Percentiles rank a stretch among this genome's conserved stretches.
These are phyloP conservation scores for Oryzias sinensis DNA, from an alignment of 2,797 vertebrate species.

Conservation along the genomic window DNA sequence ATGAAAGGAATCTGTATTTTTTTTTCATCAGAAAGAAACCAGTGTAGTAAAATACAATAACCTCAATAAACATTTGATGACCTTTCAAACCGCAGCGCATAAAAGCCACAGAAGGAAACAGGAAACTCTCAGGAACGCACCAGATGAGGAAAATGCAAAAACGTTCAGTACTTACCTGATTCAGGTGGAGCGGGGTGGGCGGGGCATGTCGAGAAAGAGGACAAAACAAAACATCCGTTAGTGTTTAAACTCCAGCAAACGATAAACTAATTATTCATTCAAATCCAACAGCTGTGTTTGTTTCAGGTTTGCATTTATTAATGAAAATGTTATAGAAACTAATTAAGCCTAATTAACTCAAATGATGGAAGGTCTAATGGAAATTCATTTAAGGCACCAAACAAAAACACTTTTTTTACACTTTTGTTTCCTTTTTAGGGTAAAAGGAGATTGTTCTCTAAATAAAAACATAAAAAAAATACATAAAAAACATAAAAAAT, in stretches of 20 bases:
- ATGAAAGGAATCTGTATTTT: too few relatives aligned
- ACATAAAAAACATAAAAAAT: too few relatives aligned
- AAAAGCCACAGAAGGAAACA: background rate
- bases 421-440: too few relatives aligned
- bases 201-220: background rate
- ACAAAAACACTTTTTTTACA: too few relatives aligned
- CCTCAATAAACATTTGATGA: too few relatives aligned
- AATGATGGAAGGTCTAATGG: background rate
- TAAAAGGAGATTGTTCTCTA: too few relatives aligned
- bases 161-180: constrained; percentile 10
- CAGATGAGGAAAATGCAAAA: background rate
- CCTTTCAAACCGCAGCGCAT: too few relatives aligned
- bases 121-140: background rate
- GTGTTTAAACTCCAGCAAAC: background rate
- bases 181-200: background rate
- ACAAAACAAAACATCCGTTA: too few relatives aligned
- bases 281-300: background rate
- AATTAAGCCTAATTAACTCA: background rate
- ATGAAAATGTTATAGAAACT: background rate
- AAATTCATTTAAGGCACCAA: too few relatives aligned
- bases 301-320: background rate
- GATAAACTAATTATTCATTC: background rate
- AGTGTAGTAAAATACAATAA: too few relatives aligned
- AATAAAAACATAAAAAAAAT: too few relatives aligned
- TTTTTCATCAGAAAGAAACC: too few relatives aligned